Base-by-base conservation (phyloP, 2,797 vertebrate genomes). In the Holocentrus rufus region DNA sequence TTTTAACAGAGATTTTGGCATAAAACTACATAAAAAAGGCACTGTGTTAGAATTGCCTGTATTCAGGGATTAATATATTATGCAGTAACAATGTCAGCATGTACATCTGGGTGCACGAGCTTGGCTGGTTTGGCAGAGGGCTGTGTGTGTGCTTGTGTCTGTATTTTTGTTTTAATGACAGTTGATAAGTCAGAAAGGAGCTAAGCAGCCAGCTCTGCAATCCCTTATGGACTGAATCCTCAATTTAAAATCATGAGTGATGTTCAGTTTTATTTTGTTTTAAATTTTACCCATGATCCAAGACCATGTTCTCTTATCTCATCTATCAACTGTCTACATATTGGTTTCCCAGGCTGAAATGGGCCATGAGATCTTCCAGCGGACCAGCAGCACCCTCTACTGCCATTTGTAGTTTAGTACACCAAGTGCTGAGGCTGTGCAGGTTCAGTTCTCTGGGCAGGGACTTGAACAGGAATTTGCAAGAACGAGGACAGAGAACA, bases 341-440 rank as follows among this genome's bases (percentile, higher is more conserved):
- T 14, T 4, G 46, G 46, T 10, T 39, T 20, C 34, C 8, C 8
- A 59, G 9, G 10, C 59, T 46, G 18, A 49, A 8, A 42, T 8
- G 31, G 31, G 31, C 31, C 5, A 34, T 6, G 31, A 34, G 31
- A 34, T 20, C 31, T 27, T 36, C 22, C 49, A 11, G 17, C 20
- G 65, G 52, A 55, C 13, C 22, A n/a, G 23, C 52, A 67, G 53
- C 54, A 6, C 36, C 53, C 65, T 57, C 65, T 67, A 47, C 15
- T 30, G 65, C 27, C 25, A 52, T 2, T 27, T 10, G 7, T 17
- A 7, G 31, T 7, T 22, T 9, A 23, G n/a, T n/a, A 59, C n/a
- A 54, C 3, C 13, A 54, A 27, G 53, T 15, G 53, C 13, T 54
- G n/a, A 7, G n/a, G 47, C 47, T 50, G 46, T 18, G 46, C 4